phyloP scores from a whole-genome alignment of 2,797 vertebrate species.

The Danio jaintianensis region DNA sequence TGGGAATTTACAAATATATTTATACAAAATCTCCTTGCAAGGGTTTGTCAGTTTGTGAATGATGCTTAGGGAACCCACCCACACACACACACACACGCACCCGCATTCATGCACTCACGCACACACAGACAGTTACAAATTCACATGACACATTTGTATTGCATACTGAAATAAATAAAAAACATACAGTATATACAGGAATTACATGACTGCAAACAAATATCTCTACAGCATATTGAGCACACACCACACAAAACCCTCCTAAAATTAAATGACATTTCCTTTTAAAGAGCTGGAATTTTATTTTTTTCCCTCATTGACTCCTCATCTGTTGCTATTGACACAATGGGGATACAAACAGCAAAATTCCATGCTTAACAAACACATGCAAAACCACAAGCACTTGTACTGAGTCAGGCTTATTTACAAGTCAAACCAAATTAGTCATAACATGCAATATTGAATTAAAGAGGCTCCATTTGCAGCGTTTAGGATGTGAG shows the following conservation, averaged over 20 bases:
- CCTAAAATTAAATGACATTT: constrained; percentile 17
- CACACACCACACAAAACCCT: constrained; percentile 61
- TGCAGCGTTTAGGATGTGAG: constrained; percentile 16
- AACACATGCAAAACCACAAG: constrained; percentile 57
- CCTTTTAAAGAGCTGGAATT: constrained; percentile 9
- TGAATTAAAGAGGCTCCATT: constrained; percentile 44
- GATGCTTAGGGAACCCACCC: constrained; percentile 19
- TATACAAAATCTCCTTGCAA: constrained; percentile 79
- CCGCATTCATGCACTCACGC: constrained; percentile 22
- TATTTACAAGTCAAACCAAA: constrained; percentile 51
- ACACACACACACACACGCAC: constrained; percentile 26
- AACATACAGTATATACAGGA: constrained; percentile 75
- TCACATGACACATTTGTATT: constrained; percentile 73
- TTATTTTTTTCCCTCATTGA: background rate
- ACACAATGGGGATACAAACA: constrained; percentile 51
- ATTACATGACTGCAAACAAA: constrained; percentile 72
- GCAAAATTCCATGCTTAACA: constrained; percentile 56
- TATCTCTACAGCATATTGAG: constrained; percentile 74
- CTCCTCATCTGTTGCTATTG: constrained; percentile 31
- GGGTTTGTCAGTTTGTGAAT: constrained; percentile 40
- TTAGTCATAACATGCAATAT: constrained; percentile 55
- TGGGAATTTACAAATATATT: constrained; percentile 84
- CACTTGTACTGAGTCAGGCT: constrained; percentile 52
- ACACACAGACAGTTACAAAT: constrained; percentile 64
- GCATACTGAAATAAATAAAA: constrained; percentile 90